Percentiles rank a stretch among this genome's conserved stretches.
These are phyloP conservation scores for Montipora efflorescens DNA, from an alignment of 64 coral and sea anemone genomes.

Conservation along the genomic window DNA sequence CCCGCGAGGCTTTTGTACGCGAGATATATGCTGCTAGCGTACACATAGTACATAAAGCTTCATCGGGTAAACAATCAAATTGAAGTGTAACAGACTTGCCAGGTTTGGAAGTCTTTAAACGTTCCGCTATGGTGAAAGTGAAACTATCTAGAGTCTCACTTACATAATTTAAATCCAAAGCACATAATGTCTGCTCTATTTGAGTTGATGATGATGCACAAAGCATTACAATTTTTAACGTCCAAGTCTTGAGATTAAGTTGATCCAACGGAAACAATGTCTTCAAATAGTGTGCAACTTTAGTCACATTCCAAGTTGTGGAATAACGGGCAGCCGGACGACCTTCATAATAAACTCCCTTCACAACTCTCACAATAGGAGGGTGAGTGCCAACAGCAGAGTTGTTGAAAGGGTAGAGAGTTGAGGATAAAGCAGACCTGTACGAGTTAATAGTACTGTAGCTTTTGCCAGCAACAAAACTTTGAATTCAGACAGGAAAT, in stretches of 20 bases:
- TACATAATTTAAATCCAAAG: slow-evolving; percentile 65
- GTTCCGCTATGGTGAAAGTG: slow-evolving; percentile 57
- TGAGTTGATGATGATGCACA: slow-evolving; percentile 84
- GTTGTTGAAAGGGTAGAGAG: slow-evolving; percentile 61
- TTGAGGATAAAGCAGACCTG: slow-evolving; percentile 67
- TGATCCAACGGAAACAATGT: slow-evolving; percentile 79
- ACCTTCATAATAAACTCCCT: slow-evolving; percentile 43
- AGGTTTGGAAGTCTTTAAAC: slow-evolving; percentile 74
- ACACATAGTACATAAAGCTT: neutral
- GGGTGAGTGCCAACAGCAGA: slow-evolving; percentile 59
- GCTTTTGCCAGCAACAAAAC: slow-evolving; percentile 55
- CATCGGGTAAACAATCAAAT: neutral
- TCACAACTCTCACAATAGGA: slow-evolving; percentile 58
- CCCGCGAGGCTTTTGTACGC: neutral
- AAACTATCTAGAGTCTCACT: slow-evolving; percentile 13
- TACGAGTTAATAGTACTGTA: slow-evolving; percentile 78
- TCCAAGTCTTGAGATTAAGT: slow-evolving; percentile 66
- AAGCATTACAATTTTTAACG: slow-evolving; percentile 83
- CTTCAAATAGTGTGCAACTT: slow-evolving; percentile 26
- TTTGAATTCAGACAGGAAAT: slow-evolving; percentile 52
- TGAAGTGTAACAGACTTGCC: slow-evolving; percentile 22
- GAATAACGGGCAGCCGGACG: slow-evolving; percentile 29
- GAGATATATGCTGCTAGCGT: neutral
- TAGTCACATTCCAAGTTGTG: too few relatives aligned
- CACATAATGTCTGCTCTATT: slow-evolving; percentile 21